A percentile compares a stretch with the other conserved stretches of the same genome.
phyloP scores from a whole-genome alignment of 2,888 invertebrate species.

The Caenorhabditis sinica region DNA sequence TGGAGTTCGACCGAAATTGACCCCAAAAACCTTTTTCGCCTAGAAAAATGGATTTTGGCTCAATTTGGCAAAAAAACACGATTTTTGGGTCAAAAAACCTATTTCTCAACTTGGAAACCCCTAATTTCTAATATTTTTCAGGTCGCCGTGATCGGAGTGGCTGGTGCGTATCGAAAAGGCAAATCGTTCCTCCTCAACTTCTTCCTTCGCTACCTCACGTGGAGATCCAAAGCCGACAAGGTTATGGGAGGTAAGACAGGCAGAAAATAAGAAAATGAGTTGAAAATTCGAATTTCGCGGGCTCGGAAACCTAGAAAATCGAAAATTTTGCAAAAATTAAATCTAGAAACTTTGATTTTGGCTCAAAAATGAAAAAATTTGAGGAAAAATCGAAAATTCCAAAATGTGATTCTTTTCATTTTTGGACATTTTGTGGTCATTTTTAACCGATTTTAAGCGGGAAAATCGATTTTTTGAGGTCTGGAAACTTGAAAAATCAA shows the following conservation, averaged over 20 bases:
- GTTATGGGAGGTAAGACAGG: constrained; percentile 52
- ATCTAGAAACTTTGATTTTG: too few species aligned
- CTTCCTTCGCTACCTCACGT: constrained; percentile 77
- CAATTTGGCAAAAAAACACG: background rate
- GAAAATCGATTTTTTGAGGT: background rate
- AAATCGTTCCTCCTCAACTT: constrained; percentile 78
- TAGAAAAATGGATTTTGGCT: background rate
- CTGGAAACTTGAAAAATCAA: too few species aligned
- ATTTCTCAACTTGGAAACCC: background rate
- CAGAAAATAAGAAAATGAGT: background rate
- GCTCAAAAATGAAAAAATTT: too few species aligned
- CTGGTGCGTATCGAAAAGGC: constrained; percentile 77
- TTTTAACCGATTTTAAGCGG: background rate
- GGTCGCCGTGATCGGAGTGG: constrained; percentile 78
- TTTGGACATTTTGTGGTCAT: background rate
- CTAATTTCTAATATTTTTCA: too few species aligned
- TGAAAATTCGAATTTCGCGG: background rate
- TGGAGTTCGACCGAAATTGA: too few species aligned
- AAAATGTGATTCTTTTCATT: too few species aligned
- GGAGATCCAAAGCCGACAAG: constrained; percentile 64
- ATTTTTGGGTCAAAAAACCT: background rate
- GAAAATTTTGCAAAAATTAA: too few species aligned
- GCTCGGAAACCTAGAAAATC: too few species aligned
- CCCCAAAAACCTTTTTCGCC: background rate
- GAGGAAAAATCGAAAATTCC: too few species aligned